Percentiles rank a stretch among this genome's conserved stretches.
phyloP scores from a whole-genome alignment of 2,113 vertebrate species.

The Periophthalmodon schlosseri region DNA sequence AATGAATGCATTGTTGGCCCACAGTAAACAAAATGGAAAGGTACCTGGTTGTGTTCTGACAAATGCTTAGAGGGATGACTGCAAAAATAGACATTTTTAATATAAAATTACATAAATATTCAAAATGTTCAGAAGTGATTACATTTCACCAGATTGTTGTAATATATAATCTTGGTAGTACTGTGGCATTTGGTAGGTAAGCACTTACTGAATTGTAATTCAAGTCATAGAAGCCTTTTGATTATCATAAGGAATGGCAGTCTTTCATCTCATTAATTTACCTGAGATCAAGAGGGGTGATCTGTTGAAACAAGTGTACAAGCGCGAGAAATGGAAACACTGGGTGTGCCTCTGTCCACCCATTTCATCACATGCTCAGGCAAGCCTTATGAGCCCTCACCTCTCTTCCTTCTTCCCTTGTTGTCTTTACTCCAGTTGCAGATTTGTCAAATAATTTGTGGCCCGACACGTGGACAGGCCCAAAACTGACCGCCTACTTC shows the following conservation, averaged over 20 bases:
- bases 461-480: constrained; percentile 20
- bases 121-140: no score
- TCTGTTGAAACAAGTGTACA: constrained; percentile 65
- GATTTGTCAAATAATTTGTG: constrained; percentile 51
- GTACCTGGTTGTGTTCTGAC: no score
- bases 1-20: no score
- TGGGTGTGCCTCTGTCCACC: constrained; percentile 68
- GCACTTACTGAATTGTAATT: no score
- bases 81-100: no score
- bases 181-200: no score
- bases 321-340: constrained; percentile 54
- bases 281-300: constrained; percentile 44
- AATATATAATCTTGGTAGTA: no score
- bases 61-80: no score
- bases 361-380: constrained; percentile 66
- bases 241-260: neutral
- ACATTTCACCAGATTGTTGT: no score
- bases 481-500: constrained; percentile 32
- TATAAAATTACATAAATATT: no score
- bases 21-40: no score
- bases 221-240: neutral
- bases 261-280: neutral
- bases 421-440: constrained; percentile 41
- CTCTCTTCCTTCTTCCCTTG: constrained; percentile 27
- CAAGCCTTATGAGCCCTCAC: constrained; percentile 61